phyloP scores from a whole-genome alignment of 2,113 vertebrate species.

The Sitta europaea region DNA sequence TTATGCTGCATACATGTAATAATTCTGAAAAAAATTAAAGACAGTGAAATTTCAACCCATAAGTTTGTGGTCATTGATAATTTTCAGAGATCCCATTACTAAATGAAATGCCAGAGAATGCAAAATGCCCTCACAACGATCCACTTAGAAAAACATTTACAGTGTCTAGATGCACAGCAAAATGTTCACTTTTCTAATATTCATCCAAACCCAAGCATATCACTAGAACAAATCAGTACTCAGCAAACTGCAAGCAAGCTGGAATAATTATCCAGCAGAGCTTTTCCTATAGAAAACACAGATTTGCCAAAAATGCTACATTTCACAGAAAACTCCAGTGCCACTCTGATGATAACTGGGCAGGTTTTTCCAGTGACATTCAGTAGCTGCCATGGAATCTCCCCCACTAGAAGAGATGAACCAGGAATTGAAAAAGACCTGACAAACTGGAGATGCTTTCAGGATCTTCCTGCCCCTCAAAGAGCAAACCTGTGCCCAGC shows the following conservation, averaged over 20 bases:
- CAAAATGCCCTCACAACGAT: background rate
- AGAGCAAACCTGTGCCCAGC: background rate
- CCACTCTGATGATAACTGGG: background rate
- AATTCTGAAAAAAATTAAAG: background rate
- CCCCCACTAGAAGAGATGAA: background rate
- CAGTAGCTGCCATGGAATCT: fast-evolving
- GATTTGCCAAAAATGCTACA: background rate
- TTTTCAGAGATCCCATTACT: background rate
- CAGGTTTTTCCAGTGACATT: background rate
- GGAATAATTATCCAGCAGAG: background rate
- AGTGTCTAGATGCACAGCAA: background rate
- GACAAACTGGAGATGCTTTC: background rate
- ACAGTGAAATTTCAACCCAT: background rate
- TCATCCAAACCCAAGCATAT: background rate
- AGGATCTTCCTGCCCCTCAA: background rate
- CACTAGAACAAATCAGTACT: background rate
- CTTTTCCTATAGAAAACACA: background rate
- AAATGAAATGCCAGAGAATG: background rate
- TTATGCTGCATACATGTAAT: fast-evolving
- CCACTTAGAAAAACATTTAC: background rate
- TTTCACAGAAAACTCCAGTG: background rate
- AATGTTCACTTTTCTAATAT: background rate
- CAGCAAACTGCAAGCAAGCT: background rate
- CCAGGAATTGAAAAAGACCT: background rate
- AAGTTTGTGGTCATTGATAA: background rate